phyloP scores from a whole-genome alignment of 2,888 invertebrate species.

The Steinernema scapterisci region DNA sequence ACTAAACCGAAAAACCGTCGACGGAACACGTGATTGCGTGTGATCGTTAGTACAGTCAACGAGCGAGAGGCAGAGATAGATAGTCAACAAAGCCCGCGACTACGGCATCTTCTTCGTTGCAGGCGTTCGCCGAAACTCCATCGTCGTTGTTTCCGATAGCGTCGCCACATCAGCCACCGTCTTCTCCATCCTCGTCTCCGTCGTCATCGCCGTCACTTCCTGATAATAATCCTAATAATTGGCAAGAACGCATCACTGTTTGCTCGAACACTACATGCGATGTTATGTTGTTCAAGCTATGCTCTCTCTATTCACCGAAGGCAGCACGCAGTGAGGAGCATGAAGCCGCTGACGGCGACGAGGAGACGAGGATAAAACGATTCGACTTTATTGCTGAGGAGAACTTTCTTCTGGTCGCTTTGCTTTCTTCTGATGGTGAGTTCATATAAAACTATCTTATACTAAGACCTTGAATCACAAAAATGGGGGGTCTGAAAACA shows the following conservation, averaged over 20 bases:
- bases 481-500: too few relatives aligned
- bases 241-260: constrained; percentile 30
- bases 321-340: background rate
- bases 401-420: constrained; percentile 55
- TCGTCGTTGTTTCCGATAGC: background rate
- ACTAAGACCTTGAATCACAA: too few relatives aligned
- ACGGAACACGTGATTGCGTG: background rate
- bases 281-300: constrained; percentile 32
- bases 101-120: constrained; percentile 1
- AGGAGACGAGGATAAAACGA: background rate
- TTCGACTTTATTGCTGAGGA: constrained; percentile 47
- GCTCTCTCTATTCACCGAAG: constrained; percentile 29
- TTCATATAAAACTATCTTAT: too few relatives aligned
- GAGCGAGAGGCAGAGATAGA: too few relatives aligned
- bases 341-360: background rate
- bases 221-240: constrained; percentile 30
- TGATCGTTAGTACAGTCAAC: background rate
- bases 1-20: background rate
- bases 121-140: background rate
- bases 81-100: background rate
- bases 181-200: background rate
- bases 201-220: background rate
- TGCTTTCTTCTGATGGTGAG: constrained; percentile 58
- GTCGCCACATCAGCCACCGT: background rate
- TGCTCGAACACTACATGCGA: constrained; percentile 32